Percentiles rank a stretch among this genome's conserved stretches.
These are phyloP conservation scores for Nemoura dubitans DNA, from an alignment of 2,888 invertebrate genomes.

Conservation along the genomic window DNA sequence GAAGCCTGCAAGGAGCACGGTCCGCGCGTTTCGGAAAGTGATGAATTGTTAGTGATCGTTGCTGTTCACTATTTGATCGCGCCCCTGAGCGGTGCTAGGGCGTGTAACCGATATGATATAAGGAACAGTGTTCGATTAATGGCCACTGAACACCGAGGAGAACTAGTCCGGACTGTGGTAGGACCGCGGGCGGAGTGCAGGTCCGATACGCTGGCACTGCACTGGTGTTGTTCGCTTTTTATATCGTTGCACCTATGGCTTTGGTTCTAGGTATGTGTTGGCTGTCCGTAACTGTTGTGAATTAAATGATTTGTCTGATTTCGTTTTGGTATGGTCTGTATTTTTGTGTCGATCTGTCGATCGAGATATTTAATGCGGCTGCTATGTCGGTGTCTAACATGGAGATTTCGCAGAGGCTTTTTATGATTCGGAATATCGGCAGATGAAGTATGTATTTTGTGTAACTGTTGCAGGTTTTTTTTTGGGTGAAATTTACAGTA, in stretches of 20 bases:
- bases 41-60: conserved; percentile 30
- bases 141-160: not conserved
- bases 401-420: not conserved
- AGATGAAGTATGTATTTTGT: not conserved
- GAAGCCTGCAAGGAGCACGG: not conserved
- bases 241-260: not conserved
- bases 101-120: conserved; percentile 37
- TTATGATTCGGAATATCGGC: not conserved
- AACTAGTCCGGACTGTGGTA: not conserved
- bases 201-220: not conserved
- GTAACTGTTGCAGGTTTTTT: not conserved
- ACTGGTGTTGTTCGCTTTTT: not conserved
- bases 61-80: conserved; percentile 21
- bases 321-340: not conserved
- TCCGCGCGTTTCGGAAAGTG: conserved; percentile 21
- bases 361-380: not conserved
- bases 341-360: not conserved
- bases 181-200: not conserved
- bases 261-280: not conserved
- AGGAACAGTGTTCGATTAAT: conserved; percentile 25
- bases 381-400: not conserved
- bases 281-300: not conserved
- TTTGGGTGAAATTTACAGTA: not conserved
- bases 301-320: not conserved
- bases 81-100: conserved; percentile 18